These are phyloP conservation scores for Platycercus adscitus DNA, from an alignment of 2,113 vertebrate genomes.

Conservation along the genomic window DNA sequence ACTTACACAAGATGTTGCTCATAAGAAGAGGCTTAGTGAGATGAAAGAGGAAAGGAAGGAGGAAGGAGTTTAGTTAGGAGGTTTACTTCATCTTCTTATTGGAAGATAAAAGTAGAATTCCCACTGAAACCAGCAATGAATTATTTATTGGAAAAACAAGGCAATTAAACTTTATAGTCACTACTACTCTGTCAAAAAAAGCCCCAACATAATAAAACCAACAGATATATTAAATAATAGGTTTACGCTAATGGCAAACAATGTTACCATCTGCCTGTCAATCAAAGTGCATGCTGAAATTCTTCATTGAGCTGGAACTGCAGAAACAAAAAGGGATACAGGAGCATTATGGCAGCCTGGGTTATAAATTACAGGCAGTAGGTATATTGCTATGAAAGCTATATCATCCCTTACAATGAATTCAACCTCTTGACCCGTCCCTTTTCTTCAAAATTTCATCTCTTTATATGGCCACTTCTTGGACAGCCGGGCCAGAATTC, in stretches of 20 bases:
- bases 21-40: background rate
- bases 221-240: conserved; percentile 22
- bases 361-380: conserved; percentile 35
- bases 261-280: conserved; percentile 15
- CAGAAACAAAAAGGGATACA: conserved; percentile 19
- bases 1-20: background rate
- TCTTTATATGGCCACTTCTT: background rate
- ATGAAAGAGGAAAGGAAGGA: conserved; percentile 9
- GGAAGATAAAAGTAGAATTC: conserved; percentile 17
- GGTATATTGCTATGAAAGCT: conserved; percentile 40
- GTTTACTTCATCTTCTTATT: conserved; percentile 25
- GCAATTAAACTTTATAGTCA: conserved; percentile 44
- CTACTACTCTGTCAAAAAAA: conserved; percentile 2
- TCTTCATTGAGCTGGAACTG: conserved; percentile 7
- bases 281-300: background rate
- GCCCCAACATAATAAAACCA: background rate
- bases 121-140: background rate
- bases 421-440: conserved; percentile 37
- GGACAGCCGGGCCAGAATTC: background rate
- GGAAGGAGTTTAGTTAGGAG: background rate
- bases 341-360: background rate
- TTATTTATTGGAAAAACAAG: conserved; percentile 28
- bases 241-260: background rate
- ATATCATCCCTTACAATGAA: conserved; percentile 40
- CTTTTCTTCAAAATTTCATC: conserved; percentile 48